phyloP scores from a whole-genome alignment of 2,113 vertebrate genomes.

The Cyprinodon variegatus region DNA sequence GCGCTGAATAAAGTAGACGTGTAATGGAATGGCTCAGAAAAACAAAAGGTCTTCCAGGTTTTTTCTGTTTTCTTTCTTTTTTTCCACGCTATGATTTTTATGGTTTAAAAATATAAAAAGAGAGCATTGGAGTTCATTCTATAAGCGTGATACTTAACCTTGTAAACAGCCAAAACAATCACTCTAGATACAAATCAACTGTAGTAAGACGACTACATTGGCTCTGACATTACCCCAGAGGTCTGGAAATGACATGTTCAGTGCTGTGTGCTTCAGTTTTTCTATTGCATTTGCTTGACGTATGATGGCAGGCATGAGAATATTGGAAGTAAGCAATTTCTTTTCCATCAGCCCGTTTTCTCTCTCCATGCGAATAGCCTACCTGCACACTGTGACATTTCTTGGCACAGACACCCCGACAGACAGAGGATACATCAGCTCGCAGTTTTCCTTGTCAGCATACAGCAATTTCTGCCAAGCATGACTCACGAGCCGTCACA shows the following conservation, averaged over 20 bases:
- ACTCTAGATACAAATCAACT: conserved; percentile 13
- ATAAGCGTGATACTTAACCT: conserved; percentile 3
- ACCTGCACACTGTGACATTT: conserved; percentile 34
- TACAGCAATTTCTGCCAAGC: conserved; percentile 48
- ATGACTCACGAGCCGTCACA: conserved; percentile 67
- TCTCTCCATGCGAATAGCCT: conserved; percentile 13
- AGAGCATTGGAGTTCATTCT: conserved; percentile 5
- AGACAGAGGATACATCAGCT: conserved; percentile 35
- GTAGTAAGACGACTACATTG: conserved; percentile 30
- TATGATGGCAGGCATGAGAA: conserved; percentile 28
- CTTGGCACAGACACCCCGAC: conserved; percentile 32
- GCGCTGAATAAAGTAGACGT: conserved; percentile 14
- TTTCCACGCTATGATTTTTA: conserved; percentile 23
- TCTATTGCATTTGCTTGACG: conserved; percentile 42
- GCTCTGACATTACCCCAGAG: conserved; percentile 38
- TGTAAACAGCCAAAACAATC: conserved; percentile 9
- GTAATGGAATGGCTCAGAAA: conserved; percentile 47
- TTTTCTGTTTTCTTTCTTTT: not conserved
- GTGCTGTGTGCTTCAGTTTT: conserved; percentile 26
- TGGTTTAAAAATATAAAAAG: conserved; percentile 28
- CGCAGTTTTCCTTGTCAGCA: conserved; percentile 12
- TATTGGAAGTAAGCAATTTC: conserved; percentile 53
- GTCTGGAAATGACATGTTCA: conserved; percentile 23
- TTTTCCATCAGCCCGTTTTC: conserved; percentile 38
- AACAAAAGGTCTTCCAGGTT: conserved; percentile 37